phyloP scores from a whole-genome alignment of 2,888 invertebrate genomes.

The Erpobdella octoculata region DNA sequence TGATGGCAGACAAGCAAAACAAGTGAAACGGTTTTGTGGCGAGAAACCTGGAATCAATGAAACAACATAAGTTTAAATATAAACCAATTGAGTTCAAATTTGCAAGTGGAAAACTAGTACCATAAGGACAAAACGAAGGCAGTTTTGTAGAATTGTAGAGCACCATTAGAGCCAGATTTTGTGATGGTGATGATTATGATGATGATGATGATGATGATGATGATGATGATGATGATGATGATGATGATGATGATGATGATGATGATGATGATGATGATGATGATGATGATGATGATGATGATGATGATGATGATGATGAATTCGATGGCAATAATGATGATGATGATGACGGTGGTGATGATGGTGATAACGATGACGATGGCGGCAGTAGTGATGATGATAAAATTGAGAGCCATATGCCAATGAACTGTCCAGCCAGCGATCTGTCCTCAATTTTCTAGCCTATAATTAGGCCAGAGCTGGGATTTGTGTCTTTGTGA shows the following conservation, averaged over 20 bases:
- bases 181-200: conserved; percentile 25
- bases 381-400: neutral
- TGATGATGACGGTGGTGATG: neutral
- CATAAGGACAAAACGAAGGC: no score
- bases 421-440: neutral
- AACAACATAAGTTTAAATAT: no score
- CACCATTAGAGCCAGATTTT: neutral
- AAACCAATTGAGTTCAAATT: no score
- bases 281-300: neutral
- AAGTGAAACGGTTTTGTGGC: no score
- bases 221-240: conserved; percentile 23
- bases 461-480: no score
- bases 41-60: no score
- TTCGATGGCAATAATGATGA: neutral
- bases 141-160: no score
- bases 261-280: conserved; percentile 24
- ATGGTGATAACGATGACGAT: neutral
- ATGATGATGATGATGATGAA: neutral
- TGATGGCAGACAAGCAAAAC: no score
- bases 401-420: neutral
- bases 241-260: conserved; percentile 26
- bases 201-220: conserved; percentile 24
- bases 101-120: no score
- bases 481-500: no score
- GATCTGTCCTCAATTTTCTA: no score